Base-by-base conservation (phyloP, 1,140 invertebrate genomes). In the Drosophila parabipectinata region DNA sequence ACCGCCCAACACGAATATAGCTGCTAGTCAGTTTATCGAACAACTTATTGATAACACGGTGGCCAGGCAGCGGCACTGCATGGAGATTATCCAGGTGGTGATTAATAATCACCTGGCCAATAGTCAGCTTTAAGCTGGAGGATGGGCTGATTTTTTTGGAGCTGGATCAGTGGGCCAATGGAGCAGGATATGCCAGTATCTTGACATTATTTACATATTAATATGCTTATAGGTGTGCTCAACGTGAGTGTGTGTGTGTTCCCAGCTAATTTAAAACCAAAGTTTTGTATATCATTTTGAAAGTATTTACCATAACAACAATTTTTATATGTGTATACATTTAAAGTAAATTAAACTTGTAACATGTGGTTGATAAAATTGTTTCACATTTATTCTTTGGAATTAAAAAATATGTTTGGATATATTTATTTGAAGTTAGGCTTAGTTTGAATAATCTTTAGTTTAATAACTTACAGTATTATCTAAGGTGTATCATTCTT, bases 31-130 rank as follows among this genome's bases (percentile, higher is more conserved):
- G 60, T 91, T 91, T 56, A 91, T 91, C 12, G 87, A 91, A 39
- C 73, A 91, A 37, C 54, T 91, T n/a, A 78, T 91, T 7, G 90
- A 91, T 32, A 91, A 91, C 15, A 90, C 90, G 4, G 75, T 77
- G 47, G 83, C 83, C 53, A 75, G 87, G 18, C 90, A 91, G 72
- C 75, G 81, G 1, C 83, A 91, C n/a, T 91, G 90, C 32, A 71
- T 91, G 72, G 24, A 80, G 8, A 82, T 90, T 30, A 91, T 91
- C 52, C 90, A 91, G 60, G 66, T 79, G 59, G 75, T 91, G 4
- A 90, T 91, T 37, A 87, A 91, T 30, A 90, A 88, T 28, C 79
- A 90, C 67, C 54, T 91, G 68, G 79, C 74, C 55, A 90, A 81
- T 47, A 81, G 72, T n/a, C 82, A 85, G 59, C 78, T 85, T 12